Base-by-base conservation (phyloP, 2,113 vertebrate genomes). In the Ploceus nigricollis region DNA sequence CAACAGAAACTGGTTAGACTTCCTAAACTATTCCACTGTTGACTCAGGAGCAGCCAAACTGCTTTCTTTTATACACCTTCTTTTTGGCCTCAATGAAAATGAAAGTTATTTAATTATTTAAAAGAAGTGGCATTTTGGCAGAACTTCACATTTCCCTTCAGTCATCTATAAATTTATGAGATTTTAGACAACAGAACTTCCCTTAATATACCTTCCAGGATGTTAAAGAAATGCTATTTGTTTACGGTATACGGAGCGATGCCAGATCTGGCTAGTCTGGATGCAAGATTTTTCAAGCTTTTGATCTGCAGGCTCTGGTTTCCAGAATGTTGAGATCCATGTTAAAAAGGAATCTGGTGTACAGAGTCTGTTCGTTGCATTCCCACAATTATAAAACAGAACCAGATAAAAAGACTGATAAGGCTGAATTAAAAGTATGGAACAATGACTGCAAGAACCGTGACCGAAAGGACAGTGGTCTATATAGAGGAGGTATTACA, bases 281-380 rank as follows among this genome's bases (percentile, higher is more conserved):
- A 92, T 25, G 20, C n/a, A 94, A 91, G 92, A 44, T 92, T 94
- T 84, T 69, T 45, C 51, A 77, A 18, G 85, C 81, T 90, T 95
- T 91, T 96, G 68, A 94, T 96, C 90, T 93, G n/a, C 50, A 68
- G n/a, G 33, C 28, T 82, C 61, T 95, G 85, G 24, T 89, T 95
- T 91, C 87, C 90, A 81, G 89, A 85, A 89, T 25, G 57, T 40
- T 2, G 7, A 70, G 83, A 89, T 79, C 35, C 57, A 53, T 42
- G 86, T 57, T 84, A 60, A 61, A 84, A 83, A 25, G 7, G 61
- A 79, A 72, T 93, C 70, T 96, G 85, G 54, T 77, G 42, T 57
- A 61, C 72, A 93, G 57, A 73, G 44, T 64, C 83, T 90, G 54
- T 47, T 95, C 54, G 77, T 50, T 33, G 30, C 56, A 40, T 65